Conservation (phyloP, 2,888 invertebrate genomes). For the Drosophila bunnanda region DNA sequence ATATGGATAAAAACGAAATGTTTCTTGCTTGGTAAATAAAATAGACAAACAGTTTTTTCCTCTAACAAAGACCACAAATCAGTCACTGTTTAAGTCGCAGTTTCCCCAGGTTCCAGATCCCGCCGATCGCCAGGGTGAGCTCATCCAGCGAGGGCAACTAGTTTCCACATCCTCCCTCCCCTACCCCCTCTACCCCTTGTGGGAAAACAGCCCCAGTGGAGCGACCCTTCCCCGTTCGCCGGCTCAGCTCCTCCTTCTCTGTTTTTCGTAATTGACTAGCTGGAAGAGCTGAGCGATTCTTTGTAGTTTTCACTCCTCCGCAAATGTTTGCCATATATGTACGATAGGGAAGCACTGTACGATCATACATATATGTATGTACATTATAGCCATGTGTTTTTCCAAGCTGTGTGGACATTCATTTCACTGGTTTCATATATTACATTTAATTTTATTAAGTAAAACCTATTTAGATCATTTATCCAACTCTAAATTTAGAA, state of each 20-base stretch:
- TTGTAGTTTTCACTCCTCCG: slow-evolving; percentile 51
- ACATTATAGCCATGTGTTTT: slow-evolving; percentile 12
- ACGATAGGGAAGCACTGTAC: slow-evolving; percentile 31
- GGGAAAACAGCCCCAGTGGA: slow-evolving; percentile 17
- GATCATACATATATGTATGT: slow-evolving; percentile 9
- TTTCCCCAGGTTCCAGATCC: slow-evolving; percentile 54
- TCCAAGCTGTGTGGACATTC: slow-evolving; percentile 21
- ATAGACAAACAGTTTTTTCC: slow-evolving; percentile 3
- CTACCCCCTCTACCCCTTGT: no score
- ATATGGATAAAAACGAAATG: slow-evolving; percentile 1
- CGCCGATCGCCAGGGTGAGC: slow-evolving; percentile 53
- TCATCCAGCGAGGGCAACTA: slow-evolving; percentile 63
- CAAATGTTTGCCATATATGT: slow-evolving; percentile 47
- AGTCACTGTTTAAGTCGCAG: slow-evolving; percentile 51
- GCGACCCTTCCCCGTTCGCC: slow-evolving; percentile 12
- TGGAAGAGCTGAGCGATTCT: slow-evolving; percentile 34
- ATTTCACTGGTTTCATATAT: neutral
- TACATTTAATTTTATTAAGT: no score
- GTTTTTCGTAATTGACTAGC: slow-evolving; percentile 24
- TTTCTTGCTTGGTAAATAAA: slow-evolving; percentile 3
- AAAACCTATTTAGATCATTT: neutral
- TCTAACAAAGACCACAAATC: slow-evolving; percentile 66
- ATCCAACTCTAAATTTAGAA: neutral
- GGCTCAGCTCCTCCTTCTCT: neutral
- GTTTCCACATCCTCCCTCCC: slow-evolving; percentile 36